phyloP scores from a whole-genome alignment of 2,113 vertebrate genomes.

The Jaculus jaculus region DNA sequence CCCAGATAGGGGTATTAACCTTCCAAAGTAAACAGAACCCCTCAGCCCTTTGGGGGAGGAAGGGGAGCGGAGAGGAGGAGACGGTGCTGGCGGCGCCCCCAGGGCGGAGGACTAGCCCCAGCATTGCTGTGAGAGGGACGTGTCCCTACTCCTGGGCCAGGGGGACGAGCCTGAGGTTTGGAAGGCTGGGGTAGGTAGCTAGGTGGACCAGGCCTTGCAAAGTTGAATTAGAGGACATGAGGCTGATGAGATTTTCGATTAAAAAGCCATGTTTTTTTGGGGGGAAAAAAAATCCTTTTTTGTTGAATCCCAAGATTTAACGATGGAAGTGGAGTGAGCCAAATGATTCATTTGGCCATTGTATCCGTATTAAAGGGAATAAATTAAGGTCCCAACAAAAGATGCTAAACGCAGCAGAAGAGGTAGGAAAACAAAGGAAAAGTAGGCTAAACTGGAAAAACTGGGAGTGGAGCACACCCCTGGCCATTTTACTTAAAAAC shows the following conservation, averaged over 20 bases:
- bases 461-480: not conserved
- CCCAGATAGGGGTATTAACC: slow-evolving; percentile 56
- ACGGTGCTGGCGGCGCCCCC: not conserved
- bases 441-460: not conserved
- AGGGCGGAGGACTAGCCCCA: not conserved
- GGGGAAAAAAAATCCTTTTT: slow-evolving; percentile 42
- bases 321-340: slow-evolving; percentile 30
- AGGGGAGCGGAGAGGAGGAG: not conserved
- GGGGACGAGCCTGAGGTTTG: not conserved
- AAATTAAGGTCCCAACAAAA: slow-evolving; percentile 38
- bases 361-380: slow-evolving; percentile 54
- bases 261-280: not conserved
- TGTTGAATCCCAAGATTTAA: slow-evolving; percentile 64
- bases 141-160: too few relatives aligned
- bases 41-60: not conserved
- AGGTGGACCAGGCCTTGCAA: not conserved
- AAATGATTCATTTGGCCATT: slow-evolving; percentile 47
- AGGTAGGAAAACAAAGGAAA: not conserved
- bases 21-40: not conserved
- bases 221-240: not conserved
- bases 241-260: slow-evolving; percentile 32
- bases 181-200: not conserved
- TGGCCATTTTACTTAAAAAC: slow-evolving; percentile 27
- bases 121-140: not conserved
- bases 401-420: slow-evolving; percentile 8